These are phyloP conservation scores for Gopherus flavomarginatus DNA, from an alignment of 2,113 vertebrate genomes.

Conservation along the genomic window DNA sequence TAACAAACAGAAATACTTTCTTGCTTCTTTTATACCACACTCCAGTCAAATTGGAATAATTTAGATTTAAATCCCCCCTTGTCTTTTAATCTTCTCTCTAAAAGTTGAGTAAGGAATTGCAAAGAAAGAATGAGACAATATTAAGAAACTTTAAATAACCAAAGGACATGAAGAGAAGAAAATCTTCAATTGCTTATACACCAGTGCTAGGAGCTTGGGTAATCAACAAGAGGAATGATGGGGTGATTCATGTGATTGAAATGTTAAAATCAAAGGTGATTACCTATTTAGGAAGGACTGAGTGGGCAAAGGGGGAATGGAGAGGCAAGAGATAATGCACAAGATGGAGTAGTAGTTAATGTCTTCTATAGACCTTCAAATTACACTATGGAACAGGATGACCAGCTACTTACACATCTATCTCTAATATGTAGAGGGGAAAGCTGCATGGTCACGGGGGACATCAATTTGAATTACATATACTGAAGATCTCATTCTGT, in stretches of 20 bases:
- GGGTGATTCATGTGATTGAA: neutral
- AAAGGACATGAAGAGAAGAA: neutral
- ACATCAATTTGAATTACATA: neutral
- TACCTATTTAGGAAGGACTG: neutral
- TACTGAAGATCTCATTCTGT: neutral
- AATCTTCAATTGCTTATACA: neutral
- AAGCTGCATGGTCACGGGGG: neutral
- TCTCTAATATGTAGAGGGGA: neutral
- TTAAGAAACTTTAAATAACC: neutral
- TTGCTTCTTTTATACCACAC: neutral
- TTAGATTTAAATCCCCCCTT: neutral
- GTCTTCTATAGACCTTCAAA: neutral
- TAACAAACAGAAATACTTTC: slow-evolving; percentile 1
- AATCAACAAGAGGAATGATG: neutral
- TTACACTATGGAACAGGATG: neutral
- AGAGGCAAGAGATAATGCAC: neutral
- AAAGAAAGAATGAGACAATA: neutral
- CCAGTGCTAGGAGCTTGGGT: neutral
- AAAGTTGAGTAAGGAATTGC: neutral
- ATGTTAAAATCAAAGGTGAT: neutral
- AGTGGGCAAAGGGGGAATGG: neutral
- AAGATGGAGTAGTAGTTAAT: neutral
- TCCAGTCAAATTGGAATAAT: neutral
- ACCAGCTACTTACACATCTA: neutral
- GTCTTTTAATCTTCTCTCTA: neutral